These are phyloP conservation scores for Oenanthe melanoleuca DNA, from an alignment of 2,113 vertebrate genomes.

Conservation along the genomic window DNA sequence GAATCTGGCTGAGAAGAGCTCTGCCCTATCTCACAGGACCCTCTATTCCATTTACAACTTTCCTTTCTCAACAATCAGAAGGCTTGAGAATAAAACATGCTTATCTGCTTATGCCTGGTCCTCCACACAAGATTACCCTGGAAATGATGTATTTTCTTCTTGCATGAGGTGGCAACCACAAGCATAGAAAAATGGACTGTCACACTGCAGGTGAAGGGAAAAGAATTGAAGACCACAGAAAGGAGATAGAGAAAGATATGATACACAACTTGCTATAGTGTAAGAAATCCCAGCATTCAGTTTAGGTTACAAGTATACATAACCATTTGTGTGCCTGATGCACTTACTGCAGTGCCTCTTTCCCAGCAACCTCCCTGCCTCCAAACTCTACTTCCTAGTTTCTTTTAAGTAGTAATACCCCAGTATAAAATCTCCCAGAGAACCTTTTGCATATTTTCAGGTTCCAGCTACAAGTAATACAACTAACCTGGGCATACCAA, in stretches of 20 bases:
- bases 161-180: neutral
- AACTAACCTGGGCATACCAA: neutral
- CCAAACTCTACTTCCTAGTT: neutral
- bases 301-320: neutral
- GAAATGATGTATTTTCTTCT: neutral
- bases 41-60: neutral
- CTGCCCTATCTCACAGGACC: neutral
- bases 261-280: neutral
- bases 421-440: neutral
- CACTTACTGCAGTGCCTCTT: neutral
- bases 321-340: neutral
- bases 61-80: neutral
- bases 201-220: neutral
- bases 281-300: neutral
- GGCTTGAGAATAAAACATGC: neutral
- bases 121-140: neutral
- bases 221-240: neutral
- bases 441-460: neutral
- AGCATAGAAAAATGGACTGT: neutral
- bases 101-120: neutral
- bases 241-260: neutral
- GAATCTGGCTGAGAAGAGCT: neutral
- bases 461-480: neutral
- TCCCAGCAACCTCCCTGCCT: neutral
- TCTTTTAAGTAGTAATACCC: neutral